phyloP scores from a whole-genome alignment of 2,113 vertebrate genomes.

The Notechis scutatus region DNA sequence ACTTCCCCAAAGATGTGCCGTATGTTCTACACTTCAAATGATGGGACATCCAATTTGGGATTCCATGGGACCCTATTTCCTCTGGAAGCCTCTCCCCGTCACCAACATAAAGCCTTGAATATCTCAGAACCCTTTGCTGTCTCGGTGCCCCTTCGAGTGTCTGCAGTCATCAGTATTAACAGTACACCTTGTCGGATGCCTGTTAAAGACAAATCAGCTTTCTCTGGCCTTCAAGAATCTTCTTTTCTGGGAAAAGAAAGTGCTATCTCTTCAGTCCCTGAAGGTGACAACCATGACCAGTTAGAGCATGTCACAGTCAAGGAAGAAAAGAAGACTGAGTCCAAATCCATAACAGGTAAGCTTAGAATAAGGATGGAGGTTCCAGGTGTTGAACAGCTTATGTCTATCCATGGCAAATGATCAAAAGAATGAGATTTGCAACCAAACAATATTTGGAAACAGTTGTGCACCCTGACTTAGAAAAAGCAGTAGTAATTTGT shows the following conservation, averaged over 20 bases:
- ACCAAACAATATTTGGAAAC: background rate
- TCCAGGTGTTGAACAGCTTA: background rate
- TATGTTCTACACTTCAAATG: slow-evolving; percentile 86
- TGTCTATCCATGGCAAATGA: background rate
- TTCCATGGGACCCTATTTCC: slow-evolving; percentile 87
- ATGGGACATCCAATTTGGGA: slow-evolving; percentile 74
- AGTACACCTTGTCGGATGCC: slow-evolving; percentile 86
- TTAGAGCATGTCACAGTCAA: slow-evolving; percentile 27
- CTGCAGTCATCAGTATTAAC: slow-evolving; percentile 93
- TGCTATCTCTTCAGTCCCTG: slow-evolving; percentile 21
- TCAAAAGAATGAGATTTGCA: background rate
- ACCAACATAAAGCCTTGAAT: slow-evolving; percentile 91
- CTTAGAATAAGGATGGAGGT: background rate
- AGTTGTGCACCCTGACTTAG: background rate
- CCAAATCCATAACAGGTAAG: slow-evolving; percentile 23
- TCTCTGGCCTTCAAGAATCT: slow-evolving; percentile 73
- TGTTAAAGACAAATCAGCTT: slow-evolving; percentile 76
- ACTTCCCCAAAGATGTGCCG: slow-evolving; percentile 84
- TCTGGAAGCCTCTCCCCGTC: slow-evolving; percentile 87
- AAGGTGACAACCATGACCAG: slow-evolving; percentile 10
- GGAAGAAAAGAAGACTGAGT: slow-evolving; percentile 55
- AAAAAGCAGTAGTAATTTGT: background rate
- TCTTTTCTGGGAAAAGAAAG: slow-evolving; percentile 65
- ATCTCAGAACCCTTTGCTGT: slow-evolving; percentile 95
- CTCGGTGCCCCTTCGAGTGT: slow-evolving; percentile 89